phyloP scores from a whole-genome alignment of 64 coral and sea anemone genomes.

The Platygyra sinensis region DNA sequence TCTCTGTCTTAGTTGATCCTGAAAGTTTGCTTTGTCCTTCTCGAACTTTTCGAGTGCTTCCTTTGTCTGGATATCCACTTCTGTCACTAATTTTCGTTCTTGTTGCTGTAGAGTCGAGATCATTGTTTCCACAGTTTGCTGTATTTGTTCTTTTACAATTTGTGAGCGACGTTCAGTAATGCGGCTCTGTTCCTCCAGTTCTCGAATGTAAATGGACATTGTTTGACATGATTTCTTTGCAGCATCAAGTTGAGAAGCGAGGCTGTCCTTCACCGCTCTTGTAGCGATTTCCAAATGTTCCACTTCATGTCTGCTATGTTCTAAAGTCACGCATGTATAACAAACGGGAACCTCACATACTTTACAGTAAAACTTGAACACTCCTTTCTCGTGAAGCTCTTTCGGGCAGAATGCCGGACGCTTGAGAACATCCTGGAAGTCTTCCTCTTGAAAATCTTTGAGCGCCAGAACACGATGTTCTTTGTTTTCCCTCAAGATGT shows the following conservation, averaged over 20 bases:
- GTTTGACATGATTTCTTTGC: neutral
- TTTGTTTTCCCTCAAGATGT: constrained; percentile 53
- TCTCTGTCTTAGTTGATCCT: neutral
- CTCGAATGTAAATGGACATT: neutral
- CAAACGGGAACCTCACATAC: constrained; percentile 4
- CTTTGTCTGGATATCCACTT: neutral
- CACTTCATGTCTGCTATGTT: constrained; percentile 10
- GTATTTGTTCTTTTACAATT: constrained; percentile 1
- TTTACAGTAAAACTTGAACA: constrained; percentile 36
- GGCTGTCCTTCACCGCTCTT: neutral
- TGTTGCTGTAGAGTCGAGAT: neutral
- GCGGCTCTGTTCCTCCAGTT: neutral
- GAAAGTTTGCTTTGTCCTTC: neutral
- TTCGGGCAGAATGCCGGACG: constrained; percentile 27
- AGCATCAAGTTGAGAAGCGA: neutral
- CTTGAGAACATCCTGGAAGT: constrained; percentile 65
- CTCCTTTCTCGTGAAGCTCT: constrained; percentile 27
- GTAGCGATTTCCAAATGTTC: constrained; percentile 12
- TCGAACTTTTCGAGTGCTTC: neutral
- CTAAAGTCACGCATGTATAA: neutral
- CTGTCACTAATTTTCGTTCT: neutral
- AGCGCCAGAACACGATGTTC: constrained; percentile 48
- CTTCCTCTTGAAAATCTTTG: constrained; percentile 53
- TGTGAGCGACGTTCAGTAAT: neutral
- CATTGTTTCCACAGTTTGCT: neutral